Conservation (phyloP, 2,797 vertebrate genomes). For the Falco concolor region DNA sequence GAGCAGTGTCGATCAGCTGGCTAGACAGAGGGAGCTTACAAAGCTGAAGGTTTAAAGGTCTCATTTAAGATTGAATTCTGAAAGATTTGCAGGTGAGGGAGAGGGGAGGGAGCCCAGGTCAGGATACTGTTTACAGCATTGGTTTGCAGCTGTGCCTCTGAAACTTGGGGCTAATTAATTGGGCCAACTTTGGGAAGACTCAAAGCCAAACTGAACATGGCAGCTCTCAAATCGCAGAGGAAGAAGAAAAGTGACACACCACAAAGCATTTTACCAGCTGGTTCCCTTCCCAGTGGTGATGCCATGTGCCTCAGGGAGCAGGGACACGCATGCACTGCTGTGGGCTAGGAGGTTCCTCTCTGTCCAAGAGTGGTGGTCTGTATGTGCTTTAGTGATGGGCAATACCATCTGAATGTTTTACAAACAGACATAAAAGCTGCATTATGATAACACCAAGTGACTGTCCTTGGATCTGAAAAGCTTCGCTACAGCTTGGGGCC, state of each 20-base stretch:
- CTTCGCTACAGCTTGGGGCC: neutral
- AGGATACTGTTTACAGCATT: neutral
- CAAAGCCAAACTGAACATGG: neutral
- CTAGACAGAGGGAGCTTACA: neutral
- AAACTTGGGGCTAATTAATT: neutral
- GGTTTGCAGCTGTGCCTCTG: neutral
- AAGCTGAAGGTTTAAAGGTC: neutral
- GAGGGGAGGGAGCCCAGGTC: neutral
- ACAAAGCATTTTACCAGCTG: neutral
- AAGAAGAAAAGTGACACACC: neutral
- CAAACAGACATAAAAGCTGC: neutral
- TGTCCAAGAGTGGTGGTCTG: neutral
- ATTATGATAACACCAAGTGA: neutral
- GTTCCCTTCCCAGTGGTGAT: neutral
- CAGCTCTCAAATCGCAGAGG: neutral
- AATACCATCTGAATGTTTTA: neutral
- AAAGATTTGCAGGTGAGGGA: neutral
- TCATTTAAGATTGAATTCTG: neutral
- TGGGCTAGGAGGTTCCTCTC: neutral
- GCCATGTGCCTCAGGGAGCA: neutral
- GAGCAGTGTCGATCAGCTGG: neutral
- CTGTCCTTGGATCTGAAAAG: neutral
- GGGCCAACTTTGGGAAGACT: neutral
- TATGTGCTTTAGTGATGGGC: neutral
- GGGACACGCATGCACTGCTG: accelerated